phyloP scores from a whole-genome alignment of 1,140 invertebrate species.

The Colletes gigas region DNA sequence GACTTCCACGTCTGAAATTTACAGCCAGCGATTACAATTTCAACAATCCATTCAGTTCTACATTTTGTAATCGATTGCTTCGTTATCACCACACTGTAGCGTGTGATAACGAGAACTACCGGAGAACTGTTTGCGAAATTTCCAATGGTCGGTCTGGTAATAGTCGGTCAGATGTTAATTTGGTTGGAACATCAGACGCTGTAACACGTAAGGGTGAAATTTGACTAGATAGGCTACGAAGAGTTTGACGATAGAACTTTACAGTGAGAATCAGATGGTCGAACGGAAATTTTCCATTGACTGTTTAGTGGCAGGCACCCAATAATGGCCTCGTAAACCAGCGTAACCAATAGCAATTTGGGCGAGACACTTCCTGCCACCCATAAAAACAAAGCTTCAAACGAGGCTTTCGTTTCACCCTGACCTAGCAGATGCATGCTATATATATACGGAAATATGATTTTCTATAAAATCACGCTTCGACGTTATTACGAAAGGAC shows the following conservation, averaged over 20 bases:
- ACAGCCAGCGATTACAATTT: not conserved
- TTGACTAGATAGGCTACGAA: constrained; percentile 18
- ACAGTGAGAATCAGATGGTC: constrained; percentile 29
- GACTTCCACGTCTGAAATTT: not conserved
- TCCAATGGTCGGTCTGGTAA: not conserved
- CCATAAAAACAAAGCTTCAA: constrained; percentile 37
- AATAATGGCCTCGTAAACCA: constrained; percentile 50
- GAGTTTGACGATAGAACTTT: constrained; percentile 15
- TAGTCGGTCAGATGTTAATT: not conserved
- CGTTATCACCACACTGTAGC: not conserved
- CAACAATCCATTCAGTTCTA: not conserved
- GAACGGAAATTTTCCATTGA: constrained; percentile 50
- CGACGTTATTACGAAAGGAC: not conserved
- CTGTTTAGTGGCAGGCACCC: constrained; percentile 48
- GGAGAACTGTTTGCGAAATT: not conserved
- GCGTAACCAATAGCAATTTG: constrained; percentile 54
- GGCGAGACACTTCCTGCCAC: not conserved
- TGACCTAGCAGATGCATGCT: not conserved
- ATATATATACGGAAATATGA: constrained; percentile 2
- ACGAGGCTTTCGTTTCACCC: not conserved
- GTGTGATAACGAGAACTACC: no score
- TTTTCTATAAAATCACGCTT: constrained; percentile 43
- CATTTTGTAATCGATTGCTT: constrained; percentile 19
- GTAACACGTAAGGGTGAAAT: constrained; percentile 12
- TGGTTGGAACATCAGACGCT: not conserved